A percentile compares a stretch with the other conserved stretches of the same genome.
Evolutionary conservation across 2,888 invertebrate species (phyloP).

Genomic region (Malachius bipustulatus): DNA sequence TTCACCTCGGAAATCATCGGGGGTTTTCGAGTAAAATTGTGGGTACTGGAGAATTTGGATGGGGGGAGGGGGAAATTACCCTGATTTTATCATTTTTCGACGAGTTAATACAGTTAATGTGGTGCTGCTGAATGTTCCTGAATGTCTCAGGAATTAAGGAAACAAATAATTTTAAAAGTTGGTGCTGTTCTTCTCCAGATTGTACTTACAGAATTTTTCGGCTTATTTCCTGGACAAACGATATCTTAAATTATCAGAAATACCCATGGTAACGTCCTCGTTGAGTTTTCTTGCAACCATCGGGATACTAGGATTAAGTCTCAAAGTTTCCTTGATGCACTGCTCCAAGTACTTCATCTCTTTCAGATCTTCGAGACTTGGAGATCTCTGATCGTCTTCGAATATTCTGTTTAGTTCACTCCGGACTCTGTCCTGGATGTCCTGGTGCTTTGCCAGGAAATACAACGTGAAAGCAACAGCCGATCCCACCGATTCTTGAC

Average conservation of each 20-base stretch:
- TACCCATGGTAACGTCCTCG: conserved; percentile 47
- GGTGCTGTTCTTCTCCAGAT: too few relatives aligned
- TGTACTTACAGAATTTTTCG: too few relatives aligned
- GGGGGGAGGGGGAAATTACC: too few relatives aligned
- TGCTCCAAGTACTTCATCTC: conserved; percentile 56
- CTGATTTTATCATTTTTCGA: too few relatives aligned
- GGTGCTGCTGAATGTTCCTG: too few relatives aligned
- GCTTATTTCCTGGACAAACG: neutral
- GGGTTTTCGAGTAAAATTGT: too few relatives aligned
- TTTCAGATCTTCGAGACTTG: conserved; percentile 46
- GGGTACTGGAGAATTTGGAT: too few relatives aligned
- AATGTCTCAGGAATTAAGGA: too few relatives aligned
- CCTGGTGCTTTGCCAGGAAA: conserved; percentile 41
- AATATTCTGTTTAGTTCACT: conserved; percentile 42
- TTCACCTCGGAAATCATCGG: too few relatives aligned
- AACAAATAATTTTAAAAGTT: too few relatives aligned
- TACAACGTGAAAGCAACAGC: conserved; percentile 45
- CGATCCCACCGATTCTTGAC: conserved; percentile 50
- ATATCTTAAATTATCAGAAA: neutral
- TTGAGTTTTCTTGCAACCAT: conserved; percentile 48
- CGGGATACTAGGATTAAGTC: conserved; percentile 56
- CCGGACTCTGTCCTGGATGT: conserved; percentile 39
- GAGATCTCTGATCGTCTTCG: conserved; percentile 36
- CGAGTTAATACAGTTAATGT: too few relatives aligned
- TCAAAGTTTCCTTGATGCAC: conserved; percentile 55